Evolutionary conservation across 1,140 invertebrate species (phyloP), one percentile per base, ranked within the genome.

Genomic region (Paralvinella palmiformis): DNA sequence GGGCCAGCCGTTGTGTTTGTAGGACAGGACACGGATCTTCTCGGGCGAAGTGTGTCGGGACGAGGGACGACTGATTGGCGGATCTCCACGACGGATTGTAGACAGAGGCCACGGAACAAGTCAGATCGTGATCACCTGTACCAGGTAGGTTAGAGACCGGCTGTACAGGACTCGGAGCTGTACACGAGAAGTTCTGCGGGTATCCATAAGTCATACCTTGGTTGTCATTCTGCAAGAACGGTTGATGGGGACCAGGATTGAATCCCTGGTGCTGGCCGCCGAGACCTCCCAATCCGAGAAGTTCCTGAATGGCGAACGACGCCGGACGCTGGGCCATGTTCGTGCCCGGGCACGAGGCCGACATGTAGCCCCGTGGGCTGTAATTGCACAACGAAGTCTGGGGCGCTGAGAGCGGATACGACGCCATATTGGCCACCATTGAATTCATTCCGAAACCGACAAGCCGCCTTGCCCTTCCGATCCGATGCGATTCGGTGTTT

Each of bases 221-320:
- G n/a, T n/a, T n/a, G n/a, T n/a, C n/a, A n/a, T n/a, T n/a, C 10
- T 52, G 31, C 48, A 29, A 29, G 17, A 52, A 29, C 0, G 48
- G n/a, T 6, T 52, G 24, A 7, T 22, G 31, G 0, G 48, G 24
- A 7, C 15, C 48, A 29, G 48, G 48, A n/a, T n/a, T n/a, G 31
- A 52, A 52, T 15, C 24, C 7, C 48, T 52, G 48, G 48, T 22
- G n/a, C 17, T 52, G 48, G 48, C 24, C 10, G n/a, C 24, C 24
- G 20, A 52, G 48, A 20, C 48, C 48, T n/a, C n/a, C n/a, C 48
- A 52, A n/a, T 13, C 48, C 48, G 7, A 52, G 48, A 17, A 52
- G 48, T 22, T 52, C 48, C 48, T 52, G 48, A 29, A 52, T 52
- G 48, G 24, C 48, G 48, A 52, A 52, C 48, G 48, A 52, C n/a